phyloP scores from a whole-genome alignment of 2,113 vertebrate species.

The Rhineura floridana region DNA sequence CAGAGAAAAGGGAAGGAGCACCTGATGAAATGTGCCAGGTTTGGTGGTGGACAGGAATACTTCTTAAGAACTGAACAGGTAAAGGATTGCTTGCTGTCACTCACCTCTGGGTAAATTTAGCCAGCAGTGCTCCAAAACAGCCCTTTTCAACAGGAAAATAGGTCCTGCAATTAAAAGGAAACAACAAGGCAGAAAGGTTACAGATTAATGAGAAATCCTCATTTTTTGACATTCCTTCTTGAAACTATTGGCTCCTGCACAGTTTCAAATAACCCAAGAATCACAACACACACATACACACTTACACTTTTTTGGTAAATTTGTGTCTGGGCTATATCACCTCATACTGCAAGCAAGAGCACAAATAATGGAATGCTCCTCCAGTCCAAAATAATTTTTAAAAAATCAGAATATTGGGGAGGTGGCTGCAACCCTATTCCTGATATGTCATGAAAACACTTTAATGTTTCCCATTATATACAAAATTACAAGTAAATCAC shows the following conservation, averaged over 20 bases:
- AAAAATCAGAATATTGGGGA: not conserved
- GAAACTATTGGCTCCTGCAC: not conserved
- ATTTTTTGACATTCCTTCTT: not conserved
- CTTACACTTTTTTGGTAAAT: not conserved
- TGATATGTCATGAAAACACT: too few relatives aligned
- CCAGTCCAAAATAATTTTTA: not conserved
- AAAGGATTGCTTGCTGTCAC: not conserved
- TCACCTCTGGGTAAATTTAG: slow-evolving; percentile 30
- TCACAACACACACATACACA: not conserved
- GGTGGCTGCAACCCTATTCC: not conserved
- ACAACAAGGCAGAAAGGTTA: not conserved
- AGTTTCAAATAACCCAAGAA: not conserved
- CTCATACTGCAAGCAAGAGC: not conserved
- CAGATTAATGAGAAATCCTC: not conserved
- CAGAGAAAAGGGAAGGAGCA: not conserved
- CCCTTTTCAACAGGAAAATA: slow-evolving; percentile 48
- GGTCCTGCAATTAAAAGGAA: slow-evolving; percentile 66
- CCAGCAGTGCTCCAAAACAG: slow-evolving; percentile 27
- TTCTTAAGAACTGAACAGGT: not conserved
- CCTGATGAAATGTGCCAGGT: not conserved
- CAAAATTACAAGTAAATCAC: not conserved
- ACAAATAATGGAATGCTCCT: not conserved
- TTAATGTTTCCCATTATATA: not conserved
- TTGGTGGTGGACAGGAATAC: not conserved
- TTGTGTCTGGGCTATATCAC: not conserved